These are phyloP conservation scores for Simalia tracyae DNA, from an alignment of 2,797 vertebrate species.

Conservation along the genomic window DNA sequence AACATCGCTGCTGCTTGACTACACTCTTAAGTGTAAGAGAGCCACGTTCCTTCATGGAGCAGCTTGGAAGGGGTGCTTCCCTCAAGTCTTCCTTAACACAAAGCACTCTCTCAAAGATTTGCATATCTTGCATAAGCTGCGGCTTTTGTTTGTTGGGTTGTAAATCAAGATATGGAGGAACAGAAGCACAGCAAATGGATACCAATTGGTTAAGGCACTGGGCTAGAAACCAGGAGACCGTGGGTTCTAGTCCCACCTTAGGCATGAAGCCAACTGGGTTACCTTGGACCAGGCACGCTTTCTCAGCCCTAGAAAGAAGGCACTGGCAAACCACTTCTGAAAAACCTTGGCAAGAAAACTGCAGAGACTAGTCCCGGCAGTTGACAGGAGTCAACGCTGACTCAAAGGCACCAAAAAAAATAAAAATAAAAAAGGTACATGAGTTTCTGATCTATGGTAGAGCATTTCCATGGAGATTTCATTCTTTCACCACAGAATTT, in stretches of 20 bases:
- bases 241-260: background rate
- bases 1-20: background rate
- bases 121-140: background rate
- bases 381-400: background rate
- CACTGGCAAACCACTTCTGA: background rate
- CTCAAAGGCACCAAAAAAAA: background rate
- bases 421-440: background rate
- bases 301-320: background rate
- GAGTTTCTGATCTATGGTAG: background rate
- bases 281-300: background rate
- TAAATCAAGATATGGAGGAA: background rate
- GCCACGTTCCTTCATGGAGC: background rate
- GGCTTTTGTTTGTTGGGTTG: background rate
- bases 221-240: background rate
- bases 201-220: background rate
- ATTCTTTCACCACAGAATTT: background rate
- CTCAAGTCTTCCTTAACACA: background rate
- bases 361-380: background rate
- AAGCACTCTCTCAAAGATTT: background rate
- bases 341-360: background rate
- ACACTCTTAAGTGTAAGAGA: background rate
- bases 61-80: background rate
- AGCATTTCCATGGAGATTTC: background rate
- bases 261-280: background rate
- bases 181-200: background rate